Base-by-base conservation (phyloP, 1,140 invertebrate species). In the Solenopsis fugax region DNA sequence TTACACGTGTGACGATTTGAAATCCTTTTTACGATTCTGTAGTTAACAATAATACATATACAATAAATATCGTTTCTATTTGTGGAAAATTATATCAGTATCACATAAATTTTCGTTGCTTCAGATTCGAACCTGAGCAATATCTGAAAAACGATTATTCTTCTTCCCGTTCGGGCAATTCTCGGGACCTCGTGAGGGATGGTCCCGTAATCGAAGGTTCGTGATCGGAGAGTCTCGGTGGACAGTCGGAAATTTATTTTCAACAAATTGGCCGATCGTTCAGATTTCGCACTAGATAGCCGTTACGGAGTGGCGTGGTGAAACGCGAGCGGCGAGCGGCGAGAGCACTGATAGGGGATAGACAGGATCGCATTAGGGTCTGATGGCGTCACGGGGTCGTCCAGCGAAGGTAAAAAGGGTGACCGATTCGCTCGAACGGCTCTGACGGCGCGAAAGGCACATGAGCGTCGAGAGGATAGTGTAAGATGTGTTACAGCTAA, bases 331-430 rank as follows among this genome's bases (percentile, higher is more conserved):
- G 7, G 72, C 24, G 56, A 12, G 16, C 21, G 7, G 29, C 29
- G 7, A 29, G n/a, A 75, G 52, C 56, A 65, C 73, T 71, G 88
- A 81, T 90, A 76, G 69, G 54, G 72, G 60, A 89, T 85, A 45
- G 78, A 90, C 69, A 65, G 60, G 85, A 77, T 67, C 71, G 58
- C 88, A 89, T 89, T 89, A 89, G 84, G 77, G 34, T 69, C 21
- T 56, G 64, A 58, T 87, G 71, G 65, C 29, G 13, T 58, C 56
- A 52, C 52, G 41, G 18, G 64, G 50, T 60, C 75, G 37, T 75
- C 29, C 52, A 29, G 50, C 37, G 62, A 50, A 62, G 58, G 29
- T 85, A 88, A 76, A 85, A 87, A 89, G 64, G 75, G 24, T 37
- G 12, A 29, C 21, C 72, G 48, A 58, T 71, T n/a, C 45, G 85